Percentiles rank a stretch among this genome's conserved stretches.
phyloP scores from a whole-genome alignment of 1,140 invertebrate genomes.

The Kradibia gibbosae region DNA sequence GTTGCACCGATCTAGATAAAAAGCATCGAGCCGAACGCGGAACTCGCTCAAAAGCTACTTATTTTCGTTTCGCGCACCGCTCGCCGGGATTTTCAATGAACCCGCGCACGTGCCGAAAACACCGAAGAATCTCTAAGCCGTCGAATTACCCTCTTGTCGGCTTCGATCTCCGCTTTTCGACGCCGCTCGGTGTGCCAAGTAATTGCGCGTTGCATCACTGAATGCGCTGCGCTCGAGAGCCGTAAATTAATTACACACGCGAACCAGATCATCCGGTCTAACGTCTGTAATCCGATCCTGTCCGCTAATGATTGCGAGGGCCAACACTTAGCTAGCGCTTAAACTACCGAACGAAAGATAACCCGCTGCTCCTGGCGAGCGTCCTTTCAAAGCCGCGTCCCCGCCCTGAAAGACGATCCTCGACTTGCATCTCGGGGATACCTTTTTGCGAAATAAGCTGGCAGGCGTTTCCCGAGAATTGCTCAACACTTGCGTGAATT shows the following conservation, averaged over 20 bases:
- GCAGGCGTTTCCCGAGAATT: no score
- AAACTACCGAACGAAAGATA: neutral
- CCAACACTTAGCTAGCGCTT: neutral
- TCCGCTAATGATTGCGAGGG: neutral
- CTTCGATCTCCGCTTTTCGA: neutral
- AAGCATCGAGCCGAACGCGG: neutral
- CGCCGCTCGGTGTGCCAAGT: neutral
- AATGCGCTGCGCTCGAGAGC: neutral
- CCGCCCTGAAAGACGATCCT: neutral
- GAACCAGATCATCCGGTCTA: neutral
- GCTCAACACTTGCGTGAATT: no score
- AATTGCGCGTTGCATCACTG: slow-evolving; percentile 37
- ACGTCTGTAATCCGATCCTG: neutral
- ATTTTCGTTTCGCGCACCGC: neutral
- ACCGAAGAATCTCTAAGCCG: neutral
- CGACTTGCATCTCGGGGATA: no score
- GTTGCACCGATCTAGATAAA: neutral
- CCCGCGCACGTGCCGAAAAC: neutral
- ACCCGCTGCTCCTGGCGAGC: neutral
- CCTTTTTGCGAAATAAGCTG: no score
- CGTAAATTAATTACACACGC: slow-evolving; percentile 11
- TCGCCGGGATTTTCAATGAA: neutral
- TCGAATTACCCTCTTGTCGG: neutral
- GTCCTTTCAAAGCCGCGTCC: neutral
- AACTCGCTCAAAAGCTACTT: neutral